Percentiles rank a stretch among this genome's conserved stretches.
phyloP scores from a whole-genome alignment of 2,113 vertebrate genomes.

The Rallus limicola region DNA sequence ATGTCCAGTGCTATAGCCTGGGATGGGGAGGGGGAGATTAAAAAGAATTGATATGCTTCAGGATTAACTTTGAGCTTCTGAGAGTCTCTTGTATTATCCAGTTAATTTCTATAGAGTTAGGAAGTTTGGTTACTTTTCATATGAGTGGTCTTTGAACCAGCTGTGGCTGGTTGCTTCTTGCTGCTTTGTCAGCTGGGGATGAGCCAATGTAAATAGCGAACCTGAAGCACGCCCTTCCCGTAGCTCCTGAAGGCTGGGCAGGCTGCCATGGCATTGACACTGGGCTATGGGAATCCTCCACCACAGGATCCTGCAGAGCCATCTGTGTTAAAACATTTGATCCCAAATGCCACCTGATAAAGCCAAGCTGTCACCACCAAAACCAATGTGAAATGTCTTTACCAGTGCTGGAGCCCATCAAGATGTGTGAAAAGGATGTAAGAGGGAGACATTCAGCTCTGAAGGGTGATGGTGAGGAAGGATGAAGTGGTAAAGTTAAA shows the following conservation, averaged over 20 bases:
- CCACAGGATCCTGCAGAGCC: background rate
- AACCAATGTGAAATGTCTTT: background rate
- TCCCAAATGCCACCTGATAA: rapidly evolving
- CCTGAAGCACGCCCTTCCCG: background rate
- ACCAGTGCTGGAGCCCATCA: background rate
- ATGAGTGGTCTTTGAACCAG: background rate
- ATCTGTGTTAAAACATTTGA: background rate
- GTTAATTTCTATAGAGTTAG: background rate
- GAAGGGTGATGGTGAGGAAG: background rate
- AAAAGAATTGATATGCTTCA: background rate
- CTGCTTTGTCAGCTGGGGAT: background rate
- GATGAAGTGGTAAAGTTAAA: background rate
- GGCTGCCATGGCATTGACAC: background rate
- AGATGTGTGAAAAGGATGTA: background rate
- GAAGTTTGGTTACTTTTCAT: background rate
- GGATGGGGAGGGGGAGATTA: background rate
- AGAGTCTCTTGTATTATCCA: background rate
- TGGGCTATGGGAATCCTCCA: rapidly evolving
- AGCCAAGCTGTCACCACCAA: background rate
- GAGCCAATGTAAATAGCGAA: background rate
- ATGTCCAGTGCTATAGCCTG: background rate
- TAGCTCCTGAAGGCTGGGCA: background rate
- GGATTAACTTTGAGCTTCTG: background rate
- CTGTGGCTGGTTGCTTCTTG: background rate
- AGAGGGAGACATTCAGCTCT: background rate